Conservation (phyloP, 1,140 invertebrate genomes). For the Monochamus saltuarius region DNA sequence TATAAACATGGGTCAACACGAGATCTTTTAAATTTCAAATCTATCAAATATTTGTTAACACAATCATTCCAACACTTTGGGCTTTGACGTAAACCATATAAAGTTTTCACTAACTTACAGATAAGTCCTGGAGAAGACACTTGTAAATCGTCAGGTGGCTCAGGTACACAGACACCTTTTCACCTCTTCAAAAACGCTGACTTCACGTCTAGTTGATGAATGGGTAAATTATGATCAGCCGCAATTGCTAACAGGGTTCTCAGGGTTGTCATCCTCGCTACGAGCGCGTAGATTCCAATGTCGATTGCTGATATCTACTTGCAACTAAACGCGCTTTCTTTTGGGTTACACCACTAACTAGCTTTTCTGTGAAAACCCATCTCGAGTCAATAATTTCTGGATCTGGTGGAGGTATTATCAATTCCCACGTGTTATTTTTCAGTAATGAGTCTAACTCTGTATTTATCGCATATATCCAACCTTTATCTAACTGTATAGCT, state of each 20-base stretch:
- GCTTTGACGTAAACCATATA: constrained; percentile 49
- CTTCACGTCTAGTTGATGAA: constrained; percentile 51
- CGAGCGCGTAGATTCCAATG: no score
- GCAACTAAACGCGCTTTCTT: no score
- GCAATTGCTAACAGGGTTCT: constrained; percentile 20
- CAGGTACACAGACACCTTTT: constrained; percentile 6
- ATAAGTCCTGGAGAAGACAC: constrained; percentile 8
- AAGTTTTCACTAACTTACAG: constrained; percentile 30
- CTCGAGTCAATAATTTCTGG: constrained; percentile 40
- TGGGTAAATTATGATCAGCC: constrained; percentile 13
- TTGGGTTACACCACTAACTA: no score
- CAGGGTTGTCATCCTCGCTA: no score
- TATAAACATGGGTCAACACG: constrained; percentile 46
- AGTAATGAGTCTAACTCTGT: constrained; percentile 39
- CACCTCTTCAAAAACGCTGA: constrained; percentile 49
- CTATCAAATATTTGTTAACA: constrained; percentile 33
- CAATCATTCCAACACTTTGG: constrained; percentile 39
- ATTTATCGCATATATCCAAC: constrained; percentile 36
- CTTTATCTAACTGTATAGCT: neutral
- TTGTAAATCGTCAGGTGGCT: constrained; percentile 23
- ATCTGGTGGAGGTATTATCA: constrained; percentile 36
- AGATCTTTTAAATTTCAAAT: constrained; percentile 25
- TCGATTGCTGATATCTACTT: no score
- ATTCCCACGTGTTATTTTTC: constrained; percentile 36
- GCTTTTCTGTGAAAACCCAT: constrained; percentile 45